Percentiles rank a stretch among this genome's conserved stretches.
These are phyloP conservation scores for Zaprionus taronus DNA, from an alignment of 1,140 invertebrate genomes.

Conservation along the genomic window DNA sequence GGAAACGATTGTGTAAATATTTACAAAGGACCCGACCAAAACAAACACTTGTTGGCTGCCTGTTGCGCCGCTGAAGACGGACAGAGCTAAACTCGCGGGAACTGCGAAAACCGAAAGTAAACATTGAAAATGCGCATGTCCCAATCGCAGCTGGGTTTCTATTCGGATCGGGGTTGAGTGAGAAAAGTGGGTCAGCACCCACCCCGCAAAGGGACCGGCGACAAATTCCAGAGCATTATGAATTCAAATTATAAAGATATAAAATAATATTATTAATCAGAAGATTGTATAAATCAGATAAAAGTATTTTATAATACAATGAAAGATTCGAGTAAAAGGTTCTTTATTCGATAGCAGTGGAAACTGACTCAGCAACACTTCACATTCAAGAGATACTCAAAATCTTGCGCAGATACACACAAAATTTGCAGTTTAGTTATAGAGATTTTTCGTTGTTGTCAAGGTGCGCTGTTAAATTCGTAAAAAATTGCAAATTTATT, in stretches of 20 bases:
- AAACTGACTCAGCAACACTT: not conserved
- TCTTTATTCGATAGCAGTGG: too few relatives aligned
- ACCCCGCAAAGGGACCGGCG: constrained; percentile 16
- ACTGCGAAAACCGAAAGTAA: constrained; percentile 58
- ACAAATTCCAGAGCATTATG: constrained; percentile 29
- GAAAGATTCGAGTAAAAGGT: not conserved
- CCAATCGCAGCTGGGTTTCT: constrained; percentile 65
- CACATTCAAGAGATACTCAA: constrained; percentile 43
- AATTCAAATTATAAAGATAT: not conserved
- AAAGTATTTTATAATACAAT: not conserved
- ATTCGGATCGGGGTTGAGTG: constrained; percentile 48
- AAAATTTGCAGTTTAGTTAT: constrained; percentile 73
- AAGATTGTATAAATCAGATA: not conserved
- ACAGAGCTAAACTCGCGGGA: constrained; percentile 26
- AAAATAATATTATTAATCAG: not conserved
- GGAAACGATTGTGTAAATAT: constrained; percentile 56
- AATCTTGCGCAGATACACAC: constrained; percentile 68
- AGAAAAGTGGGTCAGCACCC: constrained; percentile 68
- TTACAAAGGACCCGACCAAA: constrained; percentile 62
- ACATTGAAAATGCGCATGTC: constrained; percentile 72
- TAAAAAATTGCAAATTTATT: constrained; percentile 85
- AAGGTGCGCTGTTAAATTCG: constrained; percentile 64
- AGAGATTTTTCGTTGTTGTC: constrained; percentile 81
- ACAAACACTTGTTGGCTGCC: constrained; percentile 72
- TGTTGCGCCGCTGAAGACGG: constrained; percentile 8